These are phyloP conservation scores for Scolopax rusticola DNA, from an alignment of 2,797 vertebrate genomes.

Conservation along the genomic window DNA sequence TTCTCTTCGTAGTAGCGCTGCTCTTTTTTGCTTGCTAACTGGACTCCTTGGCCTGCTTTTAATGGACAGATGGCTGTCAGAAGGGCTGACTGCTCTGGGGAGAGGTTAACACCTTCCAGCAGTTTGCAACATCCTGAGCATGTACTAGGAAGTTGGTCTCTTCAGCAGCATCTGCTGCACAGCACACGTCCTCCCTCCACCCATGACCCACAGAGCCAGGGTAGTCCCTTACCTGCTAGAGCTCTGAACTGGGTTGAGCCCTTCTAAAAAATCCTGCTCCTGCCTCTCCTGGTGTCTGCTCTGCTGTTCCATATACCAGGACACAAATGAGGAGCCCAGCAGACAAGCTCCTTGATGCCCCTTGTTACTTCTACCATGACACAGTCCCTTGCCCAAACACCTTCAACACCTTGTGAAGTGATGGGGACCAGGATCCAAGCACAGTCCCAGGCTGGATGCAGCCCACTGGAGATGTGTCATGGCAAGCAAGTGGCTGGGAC, in stretches of 20 bases:
- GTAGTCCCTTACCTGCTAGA: background rate
- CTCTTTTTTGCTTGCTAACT: background rate
- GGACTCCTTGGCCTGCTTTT: background rate
- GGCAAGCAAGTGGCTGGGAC: background rate
- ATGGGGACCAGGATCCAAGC: background rate
- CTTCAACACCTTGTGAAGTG: rapidly evolving
- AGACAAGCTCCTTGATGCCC: background rate
- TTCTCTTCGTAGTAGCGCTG: background rate
- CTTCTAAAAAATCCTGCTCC: background rate
- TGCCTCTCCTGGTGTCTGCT: background rate
- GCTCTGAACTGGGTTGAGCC: background rate
- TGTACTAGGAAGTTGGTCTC: background rate
- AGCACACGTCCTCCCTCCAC: background rate
- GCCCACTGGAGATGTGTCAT: rapidly evolving
- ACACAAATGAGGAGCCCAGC: background rate
- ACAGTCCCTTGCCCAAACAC: background rate
- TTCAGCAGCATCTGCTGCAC: background rate
- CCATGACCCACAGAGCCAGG: rapidly evolving
- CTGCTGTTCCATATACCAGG: background rate
- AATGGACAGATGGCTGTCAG: background rate
- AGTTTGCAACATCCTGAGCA: background rate
- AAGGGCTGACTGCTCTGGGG: background rate
- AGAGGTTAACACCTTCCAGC: background rate
- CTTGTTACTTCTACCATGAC: background rate
- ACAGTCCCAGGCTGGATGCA: background rate